Percentiles rank a stretch among this genome's conserved stretches.
phyloP scores from a whole-genome alignment of 23 tunicate species.

The Ciona savignyi region DNA sequence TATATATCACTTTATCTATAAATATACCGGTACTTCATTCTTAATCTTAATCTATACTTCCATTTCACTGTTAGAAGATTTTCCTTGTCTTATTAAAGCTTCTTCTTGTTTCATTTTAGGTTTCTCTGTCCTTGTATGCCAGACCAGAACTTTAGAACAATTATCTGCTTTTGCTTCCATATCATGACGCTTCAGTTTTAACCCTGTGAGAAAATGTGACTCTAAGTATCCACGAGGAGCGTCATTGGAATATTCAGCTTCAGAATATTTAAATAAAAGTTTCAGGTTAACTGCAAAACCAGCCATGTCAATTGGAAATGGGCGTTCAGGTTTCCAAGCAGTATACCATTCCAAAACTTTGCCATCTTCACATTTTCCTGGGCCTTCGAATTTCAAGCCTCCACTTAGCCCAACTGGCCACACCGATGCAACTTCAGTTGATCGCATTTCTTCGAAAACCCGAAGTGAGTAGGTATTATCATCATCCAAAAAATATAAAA shows the following conservation, averaged over 20 bases:
- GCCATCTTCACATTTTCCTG: constrained; percentile 54
- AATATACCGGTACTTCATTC: too few species aligned
- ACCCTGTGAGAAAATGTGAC: constrained; percentile 69
- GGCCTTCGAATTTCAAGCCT: constrained; percentile 90
- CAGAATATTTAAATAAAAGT: constrained; percentile 33
- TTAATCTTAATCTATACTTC: too few species aligned
- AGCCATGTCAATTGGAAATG: constrained; percentile 98
- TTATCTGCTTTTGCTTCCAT: constrained; percentile 75
- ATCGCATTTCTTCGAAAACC: constrained; percentile 83
- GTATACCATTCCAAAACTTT: constrained; percentile 77
- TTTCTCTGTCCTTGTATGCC: constrained; percentile 99
- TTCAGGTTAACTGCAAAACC: constrained; percentile 84
- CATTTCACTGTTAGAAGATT: constrained; percentile 71
- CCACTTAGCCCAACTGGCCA: constrained; percentile 97
- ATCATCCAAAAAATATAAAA: constrained; percentile 89
- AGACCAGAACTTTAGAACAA: constrained; percentile 74
- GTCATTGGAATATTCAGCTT: constrained; percentile 50
- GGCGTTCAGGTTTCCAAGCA: constrained; percentile 91
- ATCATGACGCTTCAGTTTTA: constrained; percentile 22
- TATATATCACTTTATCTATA: too few species aligned
- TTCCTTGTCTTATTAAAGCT: constrained; percentile 51
- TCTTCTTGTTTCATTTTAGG: constrained; percentile 84
- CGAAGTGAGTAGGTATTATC: constrained; percentile 83
- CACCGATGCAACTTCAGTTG: constrained; percentile 43
- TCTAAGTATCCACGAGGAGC: constrained; percentile 84